These are phyloP conservation scores for Hipparchia semele DNA, from an alignment of 2,888 invertebrate genomes.

Conservation along the genomic window DNA sequence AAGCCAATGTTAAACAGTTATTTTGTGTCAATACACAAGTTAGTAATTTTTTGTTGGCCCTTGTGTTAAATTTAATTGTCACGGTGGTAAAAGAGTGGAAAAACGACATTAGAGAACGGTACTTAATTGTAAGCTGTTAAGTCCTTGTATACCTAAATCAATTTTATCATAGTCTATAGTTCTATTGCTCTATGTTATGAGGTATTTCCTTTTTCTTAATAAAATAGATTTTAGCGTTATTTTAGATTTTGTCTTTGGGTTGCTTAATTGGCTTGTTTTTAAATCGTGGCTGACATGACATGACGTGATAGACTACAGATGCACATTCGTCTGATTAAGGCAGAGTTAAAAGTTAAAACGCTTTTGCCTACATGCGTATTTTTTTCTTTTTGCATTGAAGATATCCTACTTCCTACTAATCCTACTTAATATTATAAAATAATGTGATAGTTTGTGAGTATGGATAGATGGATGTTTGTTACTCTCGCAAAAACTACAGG, in stretches of 20 bases:
- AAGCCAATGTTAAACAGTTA: no score
- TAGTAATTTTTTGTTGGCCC: background rate
- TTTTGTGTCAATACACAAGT: background rate
- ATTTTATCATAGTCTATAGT: background rate
- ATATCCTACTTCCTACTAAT: no score
- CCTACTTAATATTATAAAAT: no score
- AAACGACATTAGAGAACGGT: slow-evolving; percentile 10
- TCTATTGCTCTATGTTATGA: background rate
- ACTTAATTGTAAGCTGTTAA: background rate
- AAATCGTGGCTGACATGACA: background rate
- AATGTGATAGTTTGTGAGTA: no score
- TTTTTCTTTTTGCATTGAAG: no score
- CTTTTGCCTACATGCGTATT: background rate
- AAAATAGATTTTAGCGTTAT: background rate
- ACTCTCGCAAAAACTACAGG: no score
- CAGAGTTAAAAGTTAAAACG: background rate
- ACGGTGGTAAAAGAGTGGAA: slow-evolving; percentile 6
- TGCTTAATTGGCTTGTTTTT: background rate
- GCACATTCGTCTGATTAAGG: no score
- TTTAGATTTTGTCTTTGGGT: background rate
- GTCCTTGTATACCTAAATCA: slow-evolving; percentile 1
- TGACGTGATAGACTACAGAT: no score
- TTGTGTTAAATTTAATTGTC: slow-evolving; percentile 1
- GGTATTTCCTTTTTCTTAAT: background rate
- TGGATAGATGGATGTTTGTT: no score